Evolutionary conservation across 2,113 vertebrate species (phyloP), one percentile per base, ranked within the genome.

Genomic region (Ranitomeya imitator): DNA sequence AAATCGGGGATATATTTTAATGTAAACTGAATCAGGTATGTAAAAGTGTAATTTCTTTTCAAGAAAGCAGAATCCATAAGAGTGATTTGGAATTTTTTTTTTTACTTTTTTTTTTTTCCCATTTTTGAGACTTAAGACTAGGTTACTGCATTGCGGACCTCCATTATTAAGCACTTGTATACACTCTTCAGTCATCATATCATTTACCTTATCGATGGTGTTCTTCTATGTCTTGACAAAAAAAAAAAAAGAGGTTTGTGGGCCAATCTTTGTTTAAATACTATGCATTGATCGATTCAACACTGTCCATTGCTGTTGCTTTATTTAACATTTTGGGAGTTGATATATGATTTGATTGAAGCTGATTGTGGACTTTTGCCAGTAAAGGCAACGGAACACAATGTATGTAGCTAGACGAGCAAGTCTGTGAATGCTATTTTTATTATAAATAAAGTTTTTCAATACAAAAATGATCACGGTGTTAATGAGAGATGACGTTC

Each of bases 201-300:
- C 95, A 96, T 95, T 95, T 96, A 93, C 93, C 95, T 96, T 96
- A 96, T 97, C 92, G 95, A 96, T 95, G 94, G 96, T 94, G 94
- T 95, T 96, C 94, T 96, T 94, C 96, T 97, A 94, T 95, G 95
- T 98, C 95, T 97, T 94, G 96, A 97, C 94, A 93, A 96, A 95
- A 97, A 95, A 95, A n/a, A 96, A 93, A 96, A 95, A 97, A 95
- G 95, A 96, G 97, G 95, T 98, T 95, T 96, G 96, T 97, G 97
- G 97, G 97, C 96, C 97, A 96, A 96, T 97, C 85, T 77, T 61
- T 96, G 96, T 96, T 97, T 96, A 97, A 97, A 97, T 97, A 97
- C 98, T 99, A 99, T 99, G 98, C 98, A 99, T 98, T 98, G 97
- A 97, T 97, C 97, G 97, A 97, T 98, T 97, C 94, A 94, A 96